These are phyloP conservation scores for Lithosia quadra DNA, from an alignment of 2,888 invertebrate genomes.

Conservation along the genomic window DNA sequence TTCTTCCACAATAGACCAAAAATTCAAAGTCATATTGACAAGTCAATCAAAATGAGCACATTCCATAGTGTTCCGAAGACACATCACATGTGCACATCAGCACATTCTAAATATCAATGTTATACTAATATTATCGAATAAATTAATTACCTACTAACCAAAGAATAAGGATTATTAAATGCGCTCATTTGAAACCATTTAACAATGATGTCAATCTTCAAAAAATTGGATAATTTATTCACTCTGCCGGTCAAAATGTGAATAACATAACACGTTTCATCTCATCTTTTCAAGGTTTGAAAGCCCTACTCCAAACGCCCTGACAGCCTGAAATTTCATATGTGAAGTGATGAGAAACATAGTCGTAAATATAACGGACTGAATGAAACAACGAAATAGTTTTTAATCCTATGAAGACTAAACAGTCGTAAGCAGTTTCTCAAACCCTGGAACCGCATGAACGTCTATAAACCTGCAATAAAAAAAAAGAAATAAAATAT, in stretches of 20 bases:
- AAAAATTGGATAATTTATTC: constrained; percentile 9
- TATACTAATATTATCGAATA: background rate
- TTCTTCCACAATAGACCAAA: background rate
- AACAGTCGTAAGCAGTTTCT: background rate
- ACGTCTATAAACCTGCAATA: too few relatives aligned
- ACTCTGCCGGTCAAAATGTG: constrained; percentile 12
- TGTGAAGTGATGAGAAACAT: background rate
- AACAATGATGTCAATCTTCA: background rate
- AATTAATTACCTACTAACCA: background rate
- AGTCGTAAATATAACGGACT: background rate
- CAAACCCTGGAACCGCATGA: background rate
- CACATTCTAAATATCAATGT: too few relatives aligned
- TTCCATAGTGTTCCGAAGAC: too few relatives aligned
- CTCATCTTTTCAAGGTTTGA: background rate
- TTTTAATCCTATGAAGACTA: background rate
- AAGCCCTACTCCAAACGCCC: background rate
- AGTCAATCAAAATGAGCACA: background rate
- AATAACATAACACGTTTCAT: background rate
- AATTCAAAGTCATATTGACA: background rate
- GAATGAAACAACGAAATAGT: background rate
- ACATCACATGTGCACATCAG: too few relatives aligned
- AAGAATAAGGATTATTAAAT: background rate
- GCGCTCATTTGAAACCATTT: background rate
- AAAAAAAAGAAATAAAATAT: too few relatives aligned
- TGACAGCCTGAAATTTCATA: background rate